A percentile compares a stretch with the other conserved stretches of the same genome.
phyloP scores from a whole-genome alignment of 2,888 invertebrate genomes.

The Chrysodeixis includens region DNA sequence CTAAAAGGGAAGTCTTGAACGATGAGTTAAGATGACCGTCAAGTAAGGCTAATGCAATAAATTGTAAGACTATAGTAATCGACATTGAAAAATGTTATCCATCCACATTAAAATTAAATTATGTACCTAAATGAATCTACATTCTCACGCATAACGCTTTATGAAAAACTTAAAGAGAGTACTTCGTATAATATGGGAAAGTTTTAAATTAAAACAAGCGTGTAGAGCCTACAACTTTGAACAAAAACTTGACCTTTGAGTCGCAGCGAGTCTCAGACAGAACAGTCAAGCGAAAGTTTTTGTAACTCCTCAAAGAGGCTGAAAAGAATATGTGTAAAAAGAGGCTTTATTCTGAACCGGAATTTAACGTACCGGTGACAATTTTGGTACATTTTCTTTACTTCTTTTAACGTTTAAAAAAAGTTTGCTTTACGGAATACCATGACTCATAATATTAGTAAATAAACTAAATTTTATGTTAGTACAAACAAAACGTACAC shows the following conservation, averaged over 20 bases:
- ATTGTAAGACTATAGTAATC: too few relatives aligned
- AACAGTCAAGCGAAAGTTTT: not conserved
- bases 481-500: too few relatives aligned
- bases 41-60: too few relatives aligned
- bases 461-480: too few relatives aligned
- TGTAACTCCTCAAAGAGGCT: not conserved
- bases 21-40: too few relatives aligned
- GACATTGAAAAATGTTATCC: too few relatives aligned
- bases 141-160: not conserved
- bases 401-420: too few relatives aligned
- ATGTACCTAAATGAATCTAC: not conserved
- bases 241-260: slow-evolving; percentile 2
- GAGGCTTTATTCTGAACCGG: not conserved
- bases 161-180: not conserved
- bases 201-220: not conserved
- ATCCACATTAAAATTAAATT: not conserved
- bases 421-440: too few relatives aligned
- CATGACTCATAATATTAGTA: too few relatives aligned
- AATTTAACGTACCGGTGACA: not conserved
- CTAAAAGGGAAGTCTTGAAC: too few relatives aligned
- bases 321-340: not conserved
- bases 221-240: not conserved
- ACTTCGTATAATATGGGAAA: not conserved
- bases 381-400: not conserved
- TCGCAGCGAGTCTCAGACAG: not conserved